Evolutionary conservation across 2,113 vertebrate genomes (phyloP), one percentile per base, ranked within the genome.

Genomic region (Tinamus guttatus): DNA sequence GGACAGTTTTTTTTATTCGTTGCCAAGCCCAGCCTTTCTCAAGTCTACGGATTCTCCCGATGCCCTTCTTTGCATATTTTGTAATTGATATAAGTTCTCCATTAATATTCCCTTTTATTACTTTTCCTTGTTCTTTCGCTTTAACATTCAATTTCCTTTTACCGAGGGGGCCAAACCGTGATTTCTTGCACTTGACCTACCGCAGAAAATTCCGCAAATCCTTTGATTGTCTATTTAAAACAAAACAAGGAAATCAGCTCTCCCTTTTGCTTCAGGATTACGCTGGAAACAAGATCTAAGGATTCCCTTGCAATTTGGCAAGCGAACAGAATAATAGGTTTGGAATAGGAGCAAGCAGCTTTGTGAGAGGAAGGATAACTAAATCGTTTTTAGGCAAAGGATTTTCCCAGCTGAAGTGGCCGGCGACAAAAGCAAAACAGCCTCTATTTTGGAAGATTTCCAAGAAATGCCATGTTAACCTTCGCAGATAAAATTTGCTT

Each of bases 101-200:
- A 34, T 69, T 89, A 87, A 63, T 89, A 73, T 92, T 67, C 73
- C 15, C 11, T 69, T 40, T 6, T 40, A 38, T 13, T 60, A 49
- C 20, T 40, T n/a, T 36, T 3, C 3, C 2, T 17, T 2, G 3
- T 64, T 49, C 51, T 34, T 82, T 88, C 81, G 0, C 43, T 91
- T 81, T 83, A 89, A 89, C 85, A 93, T 96, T 87, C 94, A 83
- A 71, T 91, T 97, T 97, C 93, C 94, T 84, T 94, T 95, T 93
- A 92, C 93, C 69, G 22, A 90, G 81, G 60, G 73, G 67, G 86
- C 94, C 94, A 93, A 97, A 96, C 94, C 94, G 96, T 97, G 96
- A 97, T 96, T 97, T 97, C 97, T 97, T 96, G 97, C 97, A 98
- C 98, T 98, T 98, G 98, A 98, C 98, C 98, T 98, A 98, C 98